These are phyloP conservation scores for Aphelenchoides avenae DNA, from an alignment of 1,140 invertebrate genomes.

Conservation along the genomic window DNA sequence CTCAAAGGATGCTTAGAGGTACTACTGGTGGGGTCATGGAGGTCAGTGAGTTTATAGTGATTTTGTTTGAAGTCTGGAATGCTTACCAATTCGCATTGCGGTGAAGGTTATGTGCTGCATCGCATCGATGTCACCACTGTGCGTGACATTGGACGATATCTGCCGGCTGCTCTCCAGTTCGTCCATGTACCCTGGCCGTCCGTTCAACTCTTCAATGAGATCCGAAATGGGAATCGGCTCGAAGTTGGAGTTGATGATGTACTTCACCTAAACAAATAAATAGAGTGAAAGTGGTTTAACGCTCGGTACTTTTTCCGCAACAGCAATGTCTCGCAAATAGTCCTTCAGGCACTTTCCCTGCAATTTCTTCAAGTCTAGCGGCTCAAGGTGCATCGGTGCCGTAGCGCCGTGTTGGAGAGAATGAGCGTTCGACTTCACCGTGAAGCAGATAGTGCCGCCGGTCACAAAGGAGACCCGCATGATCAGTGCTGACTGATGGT, in stretches of 20 bases:
- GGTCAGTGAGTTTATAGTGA: too few species aligned
- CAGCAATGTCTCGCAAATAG: conserved; percentile 49
- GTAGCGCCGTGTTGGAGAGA: conserved; percentile 20
- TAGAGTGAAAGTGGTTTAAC: too few species aligned
- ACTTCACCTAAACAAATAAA: conserved; percentile 58
- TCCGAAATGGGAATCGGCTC: conserved; percentile 48
- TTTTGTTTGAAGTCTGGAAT: too few species aligned
- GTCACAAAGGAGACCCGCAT: conserved; percentile 58
- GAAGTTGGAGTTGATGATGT: conserved; percentile 48
- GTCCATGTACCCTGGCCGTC: conserved; percentile 24
- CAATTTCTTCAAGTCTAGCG: conserved; percentile 55
- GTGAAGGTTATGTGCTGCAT: conserved; percentile 59
- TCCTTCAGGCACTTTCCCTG: conserved; percentile 49
- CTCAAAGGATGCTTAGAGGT: too few species aligned
- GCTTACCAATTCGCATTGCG: conserved; percentile 58
- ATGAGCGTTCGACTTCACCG: conserved; percentile 55
- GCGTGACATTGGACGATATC: conserved; percentile 59
- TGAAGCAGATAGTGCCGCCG: conserved; percentile 58
- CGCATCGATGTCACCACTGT: conserved; percentile 55
- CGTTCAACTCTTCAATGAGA: conserved; percentile 42
- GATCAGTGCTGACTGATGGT: conserved; percentile 49
- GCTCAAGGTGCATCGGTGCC: conserved; percentile 55
- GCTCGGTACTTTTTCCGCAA: conserved; percentile 50
- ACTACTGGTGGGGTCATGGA: too few species aligned
- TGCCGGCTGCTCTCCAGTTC: conserved; percentile 43